These are phyloP conservation scores for Austrofundulus limnaeus DNA, from an alignment of 2,113 vertebrate species.

Conservation along the genomic window DNA sequence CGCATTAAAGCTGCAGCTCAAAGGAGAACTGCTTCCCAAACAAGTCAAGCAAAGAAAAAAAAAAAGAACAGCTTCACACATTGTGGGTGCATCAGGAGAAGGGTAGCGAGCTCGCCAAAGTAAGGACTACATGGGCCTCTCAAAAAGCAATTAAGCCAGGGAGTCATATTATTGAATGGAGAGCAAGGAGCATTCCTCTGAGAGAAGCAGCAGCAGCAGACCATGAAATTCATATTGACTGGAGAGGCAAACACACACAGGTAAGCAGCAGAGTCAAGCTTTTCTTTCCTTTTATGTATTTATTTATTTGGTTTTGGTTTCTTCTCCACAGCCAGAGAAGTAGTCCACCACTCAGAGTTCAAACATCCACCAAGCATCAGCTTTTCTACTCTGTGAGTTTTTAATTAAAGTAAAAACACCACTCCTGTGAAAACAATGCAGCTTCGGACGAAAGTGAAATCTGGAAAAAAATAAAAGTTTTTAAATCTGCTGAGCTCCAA, in stretches of 20 bases:
- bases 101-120: conserved; percentile 57
- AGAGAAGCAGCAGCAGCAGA: conserved; percentile 73
- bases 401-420: conserved; percentile 8
- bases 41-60: conserved; percentile 35
- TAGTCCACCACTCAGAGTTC: conserved; percentile 39
- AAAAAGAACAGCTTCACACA: conserved; percentile 39
- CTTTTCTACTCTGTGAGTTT: conserved; percentile 4
- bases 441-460: conserved; percentile 36
- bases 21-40: conserved; percentile 34
- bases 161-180: conserved; percentile 74
- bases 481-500: conserved; percentile 54
- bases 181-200: conserved; percentile 63
- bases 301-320: too few species aligned
- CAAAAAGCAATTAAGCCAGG: conserved; percentile 76
- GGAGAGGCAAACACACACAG: conserved; percentile 73
- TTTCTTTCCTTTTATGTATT: too few species aligned
- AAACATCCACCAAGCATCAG: conserved; percentile 45
- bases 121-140: conserved; percentile 68
- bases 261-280: conserved; percentile 63
- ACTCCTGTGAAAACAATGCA: conserved; percentile 30
- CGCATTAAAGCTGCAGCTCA: conserved; percentile 38
- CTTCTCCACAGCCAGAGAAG: conserved; percentile 50
- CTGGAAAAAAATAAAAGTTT: too few species aligned
- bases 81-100: conserved; percentile 56
- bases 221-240: conserved; percentile 79